These are phyloP conservation scores for Phengaris alcon DNA, from an alignment of 2,888 invertebrate species.

Conservation along the genomic window DNA sequence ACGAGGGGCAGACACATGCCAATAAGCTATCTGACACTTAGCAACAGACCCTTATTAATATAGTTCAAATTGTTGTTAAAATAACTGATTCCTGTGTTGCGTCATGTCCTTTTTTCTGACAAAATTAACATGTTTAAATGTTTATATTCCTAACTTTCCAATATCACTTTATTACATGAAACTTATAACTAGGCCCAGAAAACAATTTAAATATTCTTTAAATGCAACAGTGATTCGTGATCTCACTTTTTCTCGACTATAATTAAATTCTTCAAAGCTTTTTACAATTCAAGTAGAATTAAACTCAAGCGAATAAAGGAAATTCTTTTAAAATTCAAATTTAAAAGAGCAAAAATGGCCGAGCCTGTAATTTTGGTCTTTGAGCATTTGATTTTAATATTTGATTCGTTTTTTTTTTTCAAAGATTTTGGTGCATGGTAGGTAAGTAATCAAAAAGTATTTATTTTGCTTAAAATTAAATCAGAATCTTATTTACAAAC, in stretches of 20 bases:
- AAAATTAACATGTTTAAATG: no score
- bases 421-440: not conserved
- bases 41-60: no score
- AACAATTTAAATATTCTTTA: not conserved
- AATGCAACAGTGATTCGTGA: not conserved
- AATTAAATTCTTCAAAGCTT: slow-evolving; percentile 18
- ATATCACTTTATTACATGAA: no score
- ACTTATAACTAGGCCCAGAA: no score
- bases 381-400: not conserved
- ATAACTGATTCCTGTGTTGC: no score
- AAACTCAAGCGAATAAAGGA: not conserved
- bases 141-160: no score
- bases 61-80: no score
- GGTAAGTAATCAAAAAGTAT: not conserved
- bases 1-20: no score
- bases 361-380: not conserved
- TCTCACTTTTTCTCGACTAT: slow-evolving; percentile 7
- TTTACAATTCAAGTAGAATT: slow-evolving; percentile 5
- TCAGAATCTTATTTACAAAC: not conserved
- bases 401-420: not conserved
- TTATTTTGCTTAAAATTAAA: not conserved
- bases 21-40: no score
- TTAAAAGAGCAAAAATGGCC: not conserved
- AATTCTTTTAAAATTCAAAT: not conserved
- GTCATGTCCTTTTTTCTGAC: no score